Conservation (phyloP, 2,113 vertebrate species). For the Octodon degus region DNA sequence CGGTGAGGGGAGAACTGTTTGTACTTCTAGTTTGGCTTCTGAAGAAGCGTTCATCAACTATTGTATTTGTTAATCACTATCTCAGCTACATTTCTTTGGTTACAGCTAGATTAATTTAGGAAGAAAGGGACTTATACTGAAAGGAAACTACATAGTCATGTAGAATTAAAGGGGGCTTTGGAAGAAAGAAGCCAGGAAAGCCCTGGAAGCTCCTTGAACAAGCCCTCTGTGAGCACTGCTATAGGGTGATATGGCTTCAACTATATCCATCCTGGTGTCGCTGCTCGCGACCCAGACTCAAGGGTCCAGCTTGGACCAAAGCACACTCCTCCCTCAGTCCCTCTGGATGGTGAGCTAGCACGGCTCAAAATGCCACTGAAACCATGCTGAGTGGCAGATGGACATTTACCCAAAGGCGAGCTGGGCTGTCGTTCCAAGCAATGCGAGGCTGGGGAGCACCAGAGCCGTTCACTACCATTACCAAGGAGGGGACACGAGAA, state of each 20-base stretch:
- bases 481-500: background rate
- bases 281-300: background rate
- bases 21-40: background rate
- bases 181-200: background rate
- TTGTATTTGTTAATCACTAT: background rate
- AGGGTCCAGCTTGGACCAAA: background rate
- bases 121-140: background rate
- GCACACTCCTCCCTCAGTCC: background rate
- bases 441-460: background rate
- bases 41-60: background rate
- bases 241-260: background rate
- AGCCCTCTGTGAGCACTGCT: background rate
- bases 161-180: background rate
- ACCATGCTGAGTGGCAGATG: background rate
- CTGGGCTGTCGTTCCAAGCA: background rate
- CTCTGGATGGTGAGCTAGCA: background rate
- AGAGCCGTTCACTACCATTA: background rate
- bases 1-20: background rate
- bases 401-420: background rate
- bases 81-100: background rate
- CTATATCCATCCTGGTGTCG: background rate
- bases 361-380: background rate
- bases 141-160: background rate
- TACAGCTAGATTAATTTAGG: background rate
- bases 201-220: background rate